These are phyloP conservation scores for Alauda arvensis DNA, from an alignment of 2,797 vertebrate species.

Conservation along the genomic window DNA sequence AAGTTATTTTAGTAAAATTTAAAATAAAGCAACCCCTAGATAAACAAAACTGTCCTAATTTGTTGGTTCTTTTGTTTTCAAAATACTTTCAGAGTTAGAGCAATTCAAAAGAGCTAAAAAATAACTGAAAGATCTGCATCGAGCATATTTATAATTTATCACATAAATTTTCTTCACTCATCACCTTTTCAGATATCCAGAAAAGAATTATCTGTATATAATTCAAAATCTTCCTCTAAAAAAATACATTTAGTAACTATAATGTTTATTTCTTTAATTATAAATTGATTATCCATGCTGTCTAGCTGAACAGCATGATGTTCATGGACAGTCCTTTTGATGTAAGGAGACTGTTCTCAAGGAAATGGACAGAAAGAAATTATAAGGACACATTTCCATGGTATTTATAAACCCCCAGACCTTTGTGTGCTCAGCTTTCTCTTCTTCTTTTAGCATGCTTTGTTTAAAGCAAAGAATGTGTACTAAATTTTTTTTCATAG, in stretches of 20 bases:
- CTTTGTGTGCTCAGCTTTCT: background rate
- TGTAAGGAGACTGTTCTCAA: background rate
- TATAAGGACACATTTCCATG: background rate
- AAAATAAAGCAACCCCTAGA: background rate
- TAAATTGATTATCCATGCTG: background rate
- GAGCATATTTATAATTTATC: background rate
- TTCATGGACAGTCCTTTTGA: background rate
- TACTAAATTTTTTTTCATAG: background rate
- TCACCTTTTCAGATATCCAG: background rate
- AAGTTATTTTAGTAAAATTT: background rate
- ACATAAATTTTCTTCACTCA: background rate
- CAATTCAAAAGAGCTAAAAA: background rate
- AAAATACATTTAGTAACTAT: background rate
- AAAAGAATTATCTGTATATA: background rate
- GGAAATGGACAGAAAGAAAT: background rate
- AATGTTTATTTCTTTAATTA: background rate
- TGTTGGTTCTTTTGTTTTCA: background rate
- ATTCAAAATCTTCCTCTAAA: background rate
- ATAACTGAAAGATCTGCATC: background rate
- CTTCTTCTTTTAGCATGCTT: background rate
- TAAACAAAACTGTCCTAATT: background rate
- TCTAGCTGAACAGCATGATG: background rate
- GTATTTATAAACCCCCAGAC: background rate
- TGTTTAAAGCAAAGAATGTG: background rate
- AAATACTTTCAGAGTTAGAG: background rate